phyloP scores from a whole-genome alignment of 1,140 invertebrate genomes.

The Lepidurus packardi region DNA sequence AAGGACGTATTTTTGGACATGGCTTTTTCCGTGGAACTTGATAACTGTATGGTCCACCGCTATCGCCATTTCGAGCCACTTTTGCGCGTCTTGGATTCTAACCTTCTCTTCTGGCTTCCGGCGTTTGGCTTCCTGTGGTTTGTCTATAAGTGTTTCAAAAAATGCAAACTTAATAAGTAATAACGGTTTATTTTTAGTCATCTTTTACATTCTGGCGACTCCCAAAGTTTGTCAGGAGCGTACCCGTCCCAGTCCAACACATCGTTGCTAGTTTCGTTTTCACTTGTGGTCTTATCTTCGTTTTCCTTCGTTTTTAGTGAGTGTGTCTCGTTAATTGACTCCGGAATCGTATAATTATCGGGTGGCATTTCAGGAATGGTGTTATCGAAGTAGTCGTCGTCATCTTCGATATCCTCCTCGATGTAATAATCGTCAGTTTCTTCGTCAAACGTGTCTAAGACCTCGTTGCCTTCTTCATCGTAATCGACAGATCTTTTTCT shows the following conservation, averaged over 20 bases:
- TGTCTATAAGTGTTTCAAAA: not conserved
- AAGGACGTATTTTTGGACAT: slow-evolving; percentile 63
- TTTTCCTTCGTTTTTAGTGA: slow-evolving; percentile 21
- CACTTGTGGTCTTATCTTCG: not conserved
- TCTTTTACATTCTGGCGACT: slow-evolving; percentile 35
- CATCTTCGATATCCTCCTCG: slow-evolving; percentile 30
- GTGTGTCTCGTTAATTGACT: not conserved
- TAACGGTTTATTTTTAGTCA: not conserved
- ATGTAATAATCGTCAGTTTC: slow-evolving; percentile 27
- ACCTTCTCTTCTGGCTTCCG: slow-evolving; percentile 27
- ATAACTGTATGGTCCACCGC: slow-evolving; percentile 63
- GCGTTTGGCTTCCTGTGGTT: slow-evolving; percentile 28
- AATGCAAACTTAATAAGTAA: slow-evolving; percentile 26
- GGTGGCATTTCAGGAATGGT: not conserved
- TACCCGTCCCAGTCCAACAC: slow-evolving; percentile 25
- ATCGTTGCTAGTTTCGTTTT: slow-evolving; percentile 11
- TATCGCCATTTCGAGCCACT: slow-evolving; percentile 63
- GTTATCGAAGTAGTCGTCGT: slow-evolving; percentile 26
- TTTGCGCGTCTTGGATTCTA: slow-evolving; percentile 35
- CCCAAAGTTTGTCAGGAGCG: slow-evolving; percentile 33
- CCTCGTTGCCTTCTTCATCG: slow-evolving; percentile 33
- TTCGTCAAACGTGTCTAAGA: slow-evolving; percentile 22
- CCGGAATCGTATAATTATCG: not conserved
- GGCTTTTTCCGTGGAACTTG: slow-evolving; percentile 59
- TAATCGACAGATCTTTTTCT: slow-evolving; percentile 37